Base-by-base conservation (phyloP, 2,888 invertebrate genomes). In the Tenthredo notha region DNA sequence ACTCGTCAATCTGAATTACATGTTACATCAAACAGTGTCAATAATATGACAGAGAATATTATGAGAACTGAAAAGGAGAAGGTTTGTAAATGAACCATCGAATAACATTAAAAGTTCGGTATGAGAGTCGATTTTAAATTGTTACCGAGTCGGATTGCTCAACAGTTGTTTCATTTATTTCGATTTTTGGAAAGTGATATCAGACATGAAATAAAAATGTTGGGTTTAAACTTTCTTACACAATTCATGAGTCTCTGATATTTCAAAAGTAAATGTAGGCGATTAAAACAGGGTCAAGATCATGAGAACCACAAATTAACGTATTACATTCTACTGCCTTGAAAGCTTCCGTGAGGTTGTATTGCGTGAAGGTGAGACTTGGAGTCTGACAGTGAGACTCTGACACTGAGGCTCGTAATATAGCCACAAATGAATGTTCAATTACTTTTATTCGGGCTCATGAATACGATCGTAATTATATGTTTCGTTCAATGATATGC, bases 1-100 rank as follows among this genome's bases (percentile, higher is more conserved):
- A 94, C 85, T 93, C 92, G 89, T 94, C 94, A 86, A 93, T 93
- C 93, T 93, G 88, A 82, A 88, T 87, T 85, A 33, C 15, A 80
- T 61, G 12, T 15, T 21, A 33, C 1, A 47, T 61, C n/a, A 54
- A 72, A 25, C 25, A 70, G 78, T 33, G 18, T 58, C 40, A 80
- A 67, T 2, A 25, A 77, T 43, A 74, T 65, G 6, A 33, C 78
- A 50, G 50, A 33, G n/a, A 77, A 77, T 15, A 9, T 5, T 58
- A 70, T 67, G 12, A 67, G 33, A 85, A 82, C 65, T 21, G 25
- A 12, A 61, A 29, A 78, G 58, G n/a, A 18, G 47, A 7, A 77
- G 15, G 12, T 29, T 2, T 25, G n/a, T 18, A 33, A 29, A 50
- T 9, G 0, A 5, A 77, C 7, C 37, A 21, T 21, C 21, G 18